These are phyloP conservation scores for Myotis myotis DNA, from an alignment of 2,797 vertebrate species.

Conservation along the genomic window DNA sequence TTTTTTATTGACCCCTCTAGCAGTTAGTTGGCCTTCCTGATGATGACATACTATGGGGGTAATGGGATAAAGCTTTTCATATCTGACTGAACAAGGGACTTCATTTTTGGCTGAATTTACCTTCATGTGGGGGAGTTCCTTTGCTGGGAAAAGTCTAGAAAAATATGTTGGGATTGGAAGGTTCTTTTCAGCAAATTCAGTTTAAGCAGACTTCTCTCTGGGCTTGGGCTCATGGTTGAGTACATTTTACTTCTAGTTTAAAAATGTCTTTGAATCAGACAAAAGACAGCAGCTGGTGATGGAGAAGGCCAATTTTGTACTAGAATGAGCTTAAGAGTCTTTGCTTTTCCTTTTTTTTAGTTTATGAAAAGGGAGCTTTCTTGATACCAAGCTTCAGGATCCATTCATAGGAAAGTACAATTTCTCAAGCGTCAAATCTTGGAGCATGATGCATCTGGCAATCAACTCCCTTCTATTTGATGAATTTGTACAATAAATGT, in stretches of 20 bases:
- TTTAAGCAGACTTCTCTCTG: constrained; percentile 18
- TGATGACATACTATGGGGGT: not conserved
- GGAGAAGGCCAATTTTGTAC: constrained; percentile 25
- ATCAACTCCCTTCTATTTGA: not conserved
- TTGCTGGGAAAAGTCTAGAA: constrained; percentile 26
- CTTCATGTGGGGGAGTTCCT: not conserved
- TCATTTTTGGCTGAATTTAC: not conserved
- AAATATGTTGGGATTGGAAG: not conserved
- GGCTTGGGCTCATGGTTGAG: not conserved
- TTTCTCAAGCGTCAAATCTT: constrained; percentile 9
- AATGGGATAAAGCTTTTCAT: not conserved
- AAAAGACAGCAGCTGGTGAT: constrained; percentile 27
- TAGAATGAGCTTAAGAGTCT: not conserved
- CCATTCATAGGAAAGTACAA: not conserved
- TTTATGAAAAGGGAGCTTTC: constrained; percentile 35
- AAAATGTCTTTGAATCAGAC: constrained; percentile 21
- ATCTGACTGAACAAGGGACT: not conserved
- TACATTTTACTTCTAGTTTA: constrained; percentile 35
- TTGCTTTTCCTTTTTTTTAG: constrained; percentile 51
- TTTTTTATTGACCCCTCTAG: not conserved
- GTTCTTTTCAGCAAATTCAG: not conserved
- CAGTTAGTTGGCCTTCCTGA: not conserved
- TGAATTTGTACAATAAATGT: not conserved
- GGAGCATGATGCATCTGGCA: not conserved
- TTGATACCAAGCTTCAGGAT: constrained; percentile 38